Conservation (phyloP, 2,113 vertebrate genomes). For the Oncorhynchus keta region DNA sequence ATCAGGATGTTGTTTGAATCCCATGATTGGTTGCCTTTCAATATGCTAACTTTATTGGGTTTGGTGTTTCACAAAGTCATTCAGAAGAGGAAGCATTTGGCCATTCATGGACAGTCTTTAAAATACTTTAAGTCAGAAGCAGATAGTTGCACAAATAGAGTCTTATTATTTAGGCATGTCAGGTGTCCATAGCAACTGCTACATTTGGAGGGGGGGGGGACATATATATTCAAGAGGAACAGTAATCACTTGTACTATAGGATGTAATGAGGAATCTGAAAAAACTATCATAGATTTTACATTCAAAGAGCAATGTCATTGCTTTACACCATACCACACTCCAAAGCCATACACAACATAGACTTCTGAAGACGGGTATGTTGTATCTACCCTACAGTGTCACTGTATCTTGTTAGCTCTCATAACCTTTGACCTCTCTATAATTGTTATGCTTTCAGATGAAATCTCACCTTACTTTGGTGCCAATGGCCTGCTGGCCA, state of each 20-base stretch:
- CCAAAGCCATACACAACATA: background rate
- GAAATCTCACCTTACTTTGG: slow-evolving; percentile 47
- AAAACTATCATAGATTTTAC: background rate
- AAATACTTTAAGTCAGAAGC: slow-evolving; percentile 68
- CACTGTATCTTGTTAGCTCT: slow-evolving; percentile 56
- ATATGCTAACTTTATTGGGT: slow-evolving; percentile 11
- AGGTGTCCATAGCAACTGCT: slow-evolving; percentile 68
- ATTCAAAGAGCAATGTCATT: slow-evolving; percentile 8
- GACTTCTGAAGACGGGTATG: slow-evolving; percentile 11
- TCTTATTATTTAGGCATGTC: slow-evolving; percentile 64
- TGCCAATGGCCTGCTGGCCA: slow-evolving; percentile 25
- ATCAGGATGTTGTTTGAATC: background rate
- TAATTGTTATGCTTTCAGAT: slow-evolving; percentile 63
- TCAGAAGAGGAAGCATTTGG: slow-evolving; percentile 63
- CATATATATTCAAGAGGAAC: background rate
- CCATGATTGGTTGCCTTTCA: slow-evolving; percentile 18
- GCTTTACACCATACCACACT: slow-evolving; percentile 25
- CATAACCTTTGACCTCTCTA: slow-evolving; percentile 61
- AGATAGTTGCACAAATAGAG: slow-evolving; percentile 70
- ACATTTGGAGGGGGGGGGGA: slow-evolving; percentile 11
- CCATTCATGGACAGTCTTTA: slow-evolving; percentile 66
- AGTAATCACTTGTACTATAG: background rate
- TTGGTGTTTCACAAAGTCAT: slow-evolving; percentile 26
- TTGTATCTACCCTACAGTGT: slow-evolving; percentile 44
- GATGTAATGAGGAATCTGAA: slow-evolving; percentile 14